Evolutionary conservation across 2,113 vertebrate genomes (phyloP).

Genomic region (Tyto alba): DNA sequence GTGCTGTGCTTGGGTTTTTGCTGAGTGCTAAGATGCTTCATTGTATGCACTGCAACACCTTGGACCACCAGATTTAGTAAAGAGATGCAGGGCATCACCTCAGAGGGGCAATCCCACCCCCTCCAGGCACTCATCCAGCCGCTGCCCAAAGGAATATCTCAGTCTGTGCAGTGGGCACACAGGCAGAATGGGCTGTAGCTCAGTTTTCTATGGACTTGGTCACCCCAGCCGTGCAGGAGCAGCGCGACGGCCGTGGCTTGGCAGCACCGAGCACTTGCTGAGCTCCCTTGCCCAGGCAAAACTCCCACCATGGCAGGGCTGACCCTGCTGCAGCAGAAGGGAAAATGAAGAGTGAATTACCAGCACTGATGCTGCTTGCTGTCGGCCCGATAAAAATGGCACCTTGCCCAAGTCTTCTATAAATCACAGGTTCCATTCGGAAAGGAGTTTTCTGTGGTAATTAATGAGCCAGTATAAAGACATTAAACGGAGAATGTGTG

Average conservation of each 20-base stretch:
- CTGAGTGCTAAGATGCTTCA: accelerated
- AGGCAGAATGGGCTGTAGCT: neutral
- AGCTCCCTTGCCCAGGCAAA: neutral
- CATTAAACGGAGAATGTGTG: slow-evolving; percentile 47
- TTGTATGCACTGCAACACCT: neutral
- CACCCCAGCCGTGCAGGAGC: neutral
- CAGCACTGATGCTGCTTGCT: neutral
- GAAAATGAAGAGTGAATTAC: neutral
- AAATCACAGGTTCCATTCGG: slow-evolving; percentile 60
- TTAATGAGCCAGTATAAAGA: slow-evolving; percentile 71
- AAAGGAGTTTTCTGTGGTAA: slow-evolving; percentile 62
- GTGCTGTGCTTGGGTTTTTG: neutral
- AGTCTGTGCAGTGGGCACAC: neutral
- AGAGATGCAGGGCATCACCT: neutral
- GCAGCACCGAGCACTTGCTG: neutral
- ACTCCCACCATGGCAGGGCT: neutral
- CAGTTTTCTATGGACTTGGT: neutral
- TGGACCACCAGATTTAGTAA: neutral
- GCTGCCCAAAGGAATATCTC: neutral
- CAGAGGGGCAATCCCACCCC: neutral
- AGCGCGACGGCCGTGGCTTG: accelerated
- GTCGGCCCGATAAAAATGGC: slow-evolving; percentile 11
- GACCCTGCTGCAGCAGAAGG: neutral
- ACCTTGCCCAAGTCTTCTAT: slow-evolving; percentile 46
- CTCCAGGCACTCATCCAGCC: neutral